Base-by-base conservation (phyloP, 1,140 invertebrate species). In the Lepidurus arcticus region DNA sequence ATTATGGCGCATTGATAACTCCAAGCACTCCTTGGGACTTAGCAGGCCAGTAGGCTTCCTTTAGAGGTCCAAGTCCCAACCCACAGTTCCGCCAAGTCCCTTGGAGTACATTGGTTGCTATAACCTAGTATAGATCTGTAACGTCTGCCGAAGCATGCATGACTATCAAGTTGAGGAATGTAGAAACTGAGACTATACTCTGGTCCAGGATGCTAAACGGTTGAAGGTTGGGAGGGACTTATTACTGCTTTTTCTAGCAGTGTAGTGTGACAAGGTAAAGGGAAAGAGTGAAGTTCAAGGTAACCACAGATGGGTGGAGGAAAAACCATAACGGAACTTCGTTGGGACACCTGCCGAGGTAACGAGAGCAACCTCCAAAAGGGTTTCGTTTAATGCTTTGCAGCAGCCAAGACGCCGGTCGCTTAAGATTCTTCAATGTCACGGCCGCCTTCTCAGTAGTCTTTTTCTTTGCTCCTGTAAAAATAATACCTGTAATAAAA, bases 21-120 rank as follows among this genome's bases (percentile, higher is more conserved):
- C 53, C 53, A 65, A 65, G n/a, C 76, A 76, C 78, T 78, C 75
- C 81, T 83, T 82, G 82, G 82, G 82, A 83, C 82, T 83, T 83
- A 83, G 82, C 82, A 83, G 82, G 82, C 82, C 82, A 82, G 81
- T 82, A 81, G 79, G 65, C 75, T 78, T 74, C 43, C 24, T 47
- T 76, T 42, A 26, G 43, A 47, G 43, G 44, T 65, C 53, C 53
- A 76, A 76, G 24, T 24, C 73, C 74, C 10, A 42, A 73, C 42
- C 73, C 73, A 78, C 78, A 44, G 78, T 75, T 74, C 78, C 78
- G 73, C 78, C 45, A 78, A 78, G 47, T 78, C 78, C 78, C 78
- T 21, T 75, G 24, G 47, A 74, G 78, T 74, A 74, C 53, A 16
- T 7, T 65, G 53, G 53, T n/a, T 65, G 13, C 53, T 7, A 65